Conservation (phyloP, 2,888 invertebrate genomes). For the Pasiphila rectangulata region DNA sequence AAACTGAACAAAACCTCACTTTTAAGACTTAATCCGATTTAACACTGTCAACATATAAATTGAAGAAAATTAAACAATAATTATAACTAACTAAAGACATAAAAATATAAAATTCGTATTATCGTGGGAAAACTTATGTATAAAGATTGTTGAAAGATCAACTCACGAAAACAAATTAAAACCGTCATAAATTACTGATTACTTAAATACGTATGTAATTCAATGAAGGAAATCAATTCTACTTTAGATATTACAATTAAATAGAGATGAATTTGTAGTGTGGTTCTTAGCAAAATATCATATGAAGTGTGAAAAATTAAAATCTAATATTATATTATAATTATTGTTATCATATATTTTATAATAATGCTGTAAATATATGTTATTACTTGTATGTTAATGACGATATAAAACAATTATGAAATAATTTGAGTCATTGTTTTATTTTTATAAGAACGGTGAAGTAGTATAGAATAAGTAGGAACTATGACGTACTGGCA, state of each 20-base stretch:
- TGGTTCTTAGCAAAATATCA: slow-evolving; percentile 41
- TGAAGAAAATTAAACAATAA: no score
- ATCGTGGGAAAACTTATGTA: no score
- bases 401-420: slow-evolving; percentile 35
- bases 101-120: no score
- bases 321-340: slow-evolving; percentile 24
- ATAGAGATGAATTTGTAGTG: slow-evolving; percentile 4
- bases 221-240: not conserved
- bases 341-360: slow-evolving; percentile 19
- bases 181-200: no score
- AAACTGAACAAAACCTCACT: no score
- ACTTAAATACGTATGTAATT: not conserved
- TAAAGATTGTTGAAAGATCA: no score
- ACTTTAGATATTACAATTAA: not conserved
- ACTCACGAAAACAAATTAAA: no score
- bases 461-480: no score
- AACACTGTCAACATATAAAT: no score
- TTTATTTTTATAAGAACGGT: slow-evolving; percentile 1
- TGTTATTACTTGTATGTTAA: slow-evolving; percentile 37
- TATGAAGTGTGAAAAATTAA: slow-evolving; percentile 32
- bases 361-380: slow-evolving; percentile 39
- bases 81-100: no score
- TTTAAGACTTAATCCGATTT: no score
- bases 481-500: no score
- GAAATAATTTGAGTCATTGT: slow-evolving; percentile 15